These are phyloP conservation scores for Urechis unicinctus DNA, from an alignment of 2,888 invertebrate genomes.

Conservation along the genomic window DNA sequence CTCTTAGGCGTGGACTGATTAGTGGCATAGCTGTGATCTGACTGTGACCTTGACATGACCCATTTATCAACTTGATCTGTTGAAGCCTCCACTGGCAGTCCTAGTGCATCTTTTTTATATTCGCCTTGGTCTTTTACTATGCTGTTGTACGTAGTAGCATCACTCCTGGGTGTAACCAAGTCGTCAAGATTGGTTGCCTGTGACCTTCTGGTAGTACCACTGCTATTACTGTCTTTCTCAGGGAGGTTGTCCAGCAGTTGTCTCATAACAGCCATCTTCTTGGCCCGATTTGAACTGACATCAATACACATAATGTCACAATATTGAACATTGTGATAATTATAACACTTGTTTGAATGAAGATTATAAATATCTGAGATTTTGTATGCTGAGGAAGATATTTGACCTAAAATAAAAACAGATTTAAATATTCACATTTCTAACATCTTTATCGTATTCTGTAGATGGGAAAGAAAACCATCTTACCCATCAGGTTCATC, in stretches of 20 bases:
- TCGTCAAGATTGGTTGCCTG: not conserved
- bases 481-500: conserved; percentile 14
- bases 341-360: no score
- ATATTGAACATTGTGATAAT: no score
- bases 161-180: not conserved
- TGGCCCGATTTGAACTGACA: conserved; percentile 1
- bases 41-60: not conserved
- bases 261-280: conserved; percentile 8
- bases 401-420: no score
- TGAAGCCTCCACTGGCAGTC: not conserved
- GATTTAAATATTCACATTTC: no score
- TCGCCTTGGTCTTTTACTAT: no score
- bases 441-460: no score
- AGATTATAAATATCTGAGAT: no score
- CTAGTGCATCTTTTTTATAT: not conserved
- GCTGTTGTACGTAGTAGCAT: not conserved
- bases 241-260: conserved; percentile 8
- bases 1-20: not conserved
- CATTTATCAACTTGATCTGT: not conserved
- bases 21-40: not conserved
- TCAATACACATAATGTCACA: no score
- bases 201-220: not conserved
- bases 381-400: not conserved
- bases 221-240: conserved; percentile 7
- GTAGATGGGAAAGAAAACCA: not conserved